Evolutionary conservation across 2,797 vertebrate genomes (phyloP).

Genomic region (Halcyon chelicuti): DNA sequence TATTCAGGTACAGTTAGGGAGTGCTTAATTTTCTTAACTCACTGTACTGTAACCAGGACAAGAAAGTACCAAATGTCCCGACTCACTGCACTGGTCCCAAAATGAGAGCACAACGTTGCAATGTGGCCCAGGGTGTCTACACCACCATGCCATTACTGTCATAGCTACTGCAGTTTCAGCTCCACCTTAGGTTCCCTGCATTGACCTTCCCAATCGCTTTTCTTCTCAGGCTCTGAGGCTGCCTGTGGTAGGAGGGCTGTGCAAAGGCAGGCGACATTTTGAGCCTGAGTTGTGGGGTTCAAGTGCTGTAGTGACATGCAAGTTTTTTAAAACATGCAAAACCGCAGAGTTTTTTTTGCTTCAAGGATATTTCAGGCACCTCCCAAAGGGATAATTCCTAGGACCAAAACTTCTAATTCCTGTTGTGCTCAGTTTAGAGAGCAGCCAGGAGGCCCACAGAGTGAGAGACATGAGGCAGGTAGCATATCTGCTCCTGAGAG

Average conservation of each 20-base stretch:
- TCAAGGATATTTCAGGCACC: not conserved
- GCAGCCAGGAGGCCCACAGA: not conserved
- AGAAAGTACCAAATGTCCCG: not conserved
- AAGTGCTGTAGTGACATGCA: not conserved
- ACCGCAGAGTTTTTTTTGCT: not conserved
- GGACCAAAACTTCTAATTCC: not conserved
- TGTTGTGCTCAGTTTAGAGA: not conserved
- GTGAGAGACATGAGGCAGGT: rapidly evolving
- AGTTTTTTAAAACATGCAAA: not conserved
- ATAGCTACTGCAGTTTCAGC: not conserved
- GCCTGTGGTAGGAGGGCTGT: not conserved
- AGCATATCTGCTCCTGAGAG: not conserved
- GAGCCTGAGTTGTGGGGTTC: not conserved
- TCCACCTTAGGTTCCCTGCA: not conserved
- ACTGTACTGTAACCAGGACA: not conserved
- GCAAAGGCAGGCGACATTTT: not conserved
- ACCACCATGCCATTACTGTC: not conserved
- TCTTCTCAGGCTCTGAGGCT: not conserved
- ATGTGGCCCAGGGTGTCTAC: not conserved
- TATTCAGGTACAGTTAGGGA: not conserved
- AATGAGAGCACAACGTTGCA: not conserved
- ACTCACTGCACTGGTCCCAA: not conserved
- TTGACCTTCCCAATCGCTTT: not conserved
- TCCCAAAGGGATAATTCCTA: not conserved
- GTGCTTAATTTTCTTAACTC: not conserved